Conservation (phyloP, 2,888 invertebrate genomes). For the Campoplex nolae region DNA sequence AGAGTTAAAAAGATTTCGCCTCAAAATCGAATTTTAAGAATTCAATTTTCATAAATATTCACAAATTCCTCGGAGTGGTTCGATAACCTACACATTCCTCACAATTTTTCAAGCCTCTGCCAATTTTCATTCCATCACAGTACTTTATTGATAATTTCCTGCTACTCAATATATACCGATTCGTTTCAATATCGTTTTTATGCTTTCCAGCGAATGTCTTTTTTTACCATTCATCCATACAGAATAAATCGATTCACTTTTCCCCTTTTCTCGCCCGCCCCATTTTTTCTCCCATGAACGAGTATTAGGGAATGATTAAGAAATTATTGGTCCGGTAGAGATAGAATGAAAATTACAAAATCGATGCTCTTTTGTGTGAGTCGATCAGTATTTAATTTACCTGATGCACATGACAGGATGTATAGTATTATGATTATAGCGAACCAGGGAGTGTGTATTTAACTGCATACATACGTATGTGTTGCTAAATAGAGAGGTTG, state of each 20-base stretch:
- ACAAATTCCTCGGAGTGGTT: neutral
- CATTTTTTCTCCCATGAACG: neutral
- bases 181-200: neutral
- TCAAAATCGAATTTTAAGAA: neutral
- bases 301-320: conserved; percentile 6
- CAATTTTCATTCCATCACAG: neutral
- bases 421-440: conserved; percentile 44
- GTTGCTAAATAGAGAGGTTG: conserved; percentile 11
- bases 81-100: neutral
- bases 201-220: neutral
- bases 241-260: neutral
- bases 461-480: neutral
- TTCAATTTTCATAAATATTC: neutral
- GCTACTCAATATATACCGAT: neutral
- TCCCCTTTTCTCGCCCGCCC: neutral
- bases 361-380: conserved; percentile 21
- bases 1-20: neutral
- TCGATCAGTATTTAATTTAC: conserved; percentile 55
- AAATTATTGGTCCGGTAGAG: neutral
- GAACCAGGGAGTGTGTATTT: conserved; percentile 34
- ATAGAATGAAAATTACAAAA: conserved; percentile 23
- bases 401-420: conserved; percentile 30
- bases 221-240: neutral
- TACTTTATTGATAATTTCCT: neutral
- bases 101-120: neutral